Evolutionary conservation across 2,888 invertebrate genomes (phyloP), one percentile per base, ranked within the genome.

Genomic region (Poecilobothrus nobilitatus): DNA sequence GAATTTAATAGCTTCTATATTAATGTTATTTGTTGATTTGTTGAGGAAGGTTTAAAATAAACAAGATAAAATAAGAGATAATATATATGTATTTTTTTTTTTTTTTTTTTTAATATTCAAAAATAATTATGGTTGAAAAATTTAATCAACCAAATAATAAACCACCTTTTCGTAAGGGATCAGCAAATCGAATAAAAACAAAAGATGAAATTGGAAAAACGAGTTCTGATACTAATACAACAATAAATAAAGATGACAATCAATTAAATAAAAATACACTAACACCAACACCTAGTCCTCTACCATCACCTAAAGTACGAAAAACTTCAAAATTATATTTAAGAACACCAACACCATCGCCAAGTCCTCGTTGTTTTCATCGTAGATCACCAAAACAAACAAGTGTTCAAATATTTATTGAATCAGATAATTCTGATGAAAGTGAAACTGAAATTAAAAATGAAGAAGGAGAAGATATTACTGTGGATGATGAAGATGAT

Each of bases 261-360:
- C 15, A 53, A 53, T 53, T n/a, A 15, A 53, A 53, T 53, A 41
- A 41, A 9, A 41, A 41, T 41, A 41, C 41, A 12, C 15, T 41
- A 41, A 53, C 53, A 53, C 53, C 53, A 53, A 1, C 6, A 18
- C 53, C 53, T 12, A 53, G 53, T 53, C 53, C 53, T 15, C 7
- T 53, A 18, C 53, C 53, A 53, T 53, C 53, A n/a, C 53, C 53
- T 12, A 53, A 53, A 53, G 6, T 53, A 18, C 53, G 53, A 12
- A 53, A 53, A 53, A 53, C 12, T 12, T 18, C 53, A 18, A 53
- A 53, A 53, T 53, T 53, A 53, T 12, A 15, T 18, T 53, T 53
- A 53, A 53, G 53, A 53, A 53, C 53, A 53, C 53, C 53, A 53
- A 53, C 53, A 53, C 53, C 53, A 53, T 53, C 53, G 6, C 53